Base-by-base conservation (phyloP, 2,888 invertebrate genomes). In the Tricholauxania praeusta region DNA sequence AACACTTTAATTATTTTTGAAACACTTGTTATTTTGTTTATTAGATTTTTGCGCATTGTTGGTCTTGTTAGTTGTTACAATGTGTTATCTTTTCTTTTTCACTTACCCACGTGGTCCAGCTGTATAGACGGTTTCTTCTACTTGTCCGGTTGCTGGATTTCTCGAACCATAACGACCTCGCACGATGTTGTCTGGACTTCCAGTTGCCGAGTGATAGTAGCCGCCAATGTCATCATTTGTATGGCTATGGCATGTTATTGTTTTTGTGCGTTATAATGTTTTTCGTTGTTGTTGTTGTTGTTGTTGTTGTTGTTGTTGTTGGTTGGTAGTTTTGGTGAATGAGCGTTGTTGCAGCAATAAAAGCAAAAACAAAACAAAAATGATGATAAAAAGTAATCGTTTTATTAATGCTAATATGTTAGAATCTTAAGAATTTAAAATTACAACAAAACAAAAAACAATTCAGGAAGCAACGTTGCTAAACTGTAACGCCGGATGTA, bases 91-190 rank as follows among this genome's bases (percentile, higher is more conserved):
- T 67, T 47, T 12, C 64, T 60, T 67, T 66, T 63, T 72, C 79
- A 82, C 89, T 89, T 82, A 91, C 88, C 94, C 94, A 85, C 93
- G 90, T 75, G 92, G 92, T 72, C 94, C 94, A 57, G 94, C 93
- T 12, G 94, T 92, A 83, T 94, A 94, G 59, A 91, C 89, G 4
- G 92, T 92, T 82, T 92, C 91, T 81, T 93, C 92, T 67, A 92
- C 89, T 65, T 89, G 89, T 70, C 93, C 92, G 77, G 91, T 92
- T 75, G 89, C 90, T n/a, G 93, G 92, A 86, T 92, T 93, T 80
- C 92, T 89, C 75, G 92, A 91, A 62, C 93, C 93, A 84, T 93
- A 93, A 83, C 92, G 89, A 71, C 93, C 93, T 74, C 91, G 90
- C 28, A 93, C 93, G 63, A 92, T 90, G 78, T 92, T 89, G 84